Percentiles rank a stretch among this genome's conserved stretches.
These are phyloP conservation scores for Lepeophtheirus salmonis DNA, from an alignment of 1,140 invertebrate species.

Conservation along the genomic window DNA sequence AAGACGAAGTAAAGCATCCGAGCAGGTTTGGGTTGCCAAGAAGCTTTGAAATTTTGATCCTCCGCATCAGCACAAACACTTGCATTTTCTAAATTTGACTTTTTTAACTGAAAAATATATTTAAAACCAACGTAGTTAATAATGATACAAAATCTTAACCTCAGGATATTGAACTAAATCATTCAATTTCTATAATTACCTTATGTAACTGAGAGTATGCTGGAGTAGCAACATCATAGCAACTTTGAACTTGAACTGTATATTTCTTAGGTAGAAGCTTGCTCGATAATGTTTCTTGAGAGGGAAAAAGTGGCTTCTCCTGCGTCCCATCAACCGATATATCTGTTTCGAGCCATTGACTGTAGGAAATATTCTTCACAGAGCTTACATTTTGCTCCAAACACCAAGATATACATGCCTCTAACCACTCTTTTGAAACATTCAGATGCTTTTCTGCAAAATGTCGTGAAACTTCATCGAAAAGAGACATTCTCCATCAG, in stretches of 20 bases:
- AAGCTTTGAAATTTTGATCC: background rate
- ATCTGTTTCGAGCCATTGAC: background rate
- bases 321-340: background rate
- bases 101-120: background rate
- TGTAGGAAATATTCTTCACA: background rate
- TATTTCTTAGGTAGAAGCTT: background rate
- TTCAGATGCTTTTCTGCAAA: background rate
- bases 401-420: background rate
- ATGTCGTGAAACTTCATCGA: background rate
- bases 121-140: too few relatives aligned
- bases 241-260: background rate
- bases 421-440: background rate
- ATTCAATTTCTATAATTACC: too few relatives aligned
- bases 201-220: background rate
- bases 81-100: background rate
- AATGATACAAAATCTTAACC: too few relatives aligned
- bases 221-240: background rate
- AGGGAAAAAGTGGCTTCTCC: background rate
- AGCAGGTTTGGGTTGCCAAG: background rate
- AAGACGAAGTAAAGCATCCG: background rate
- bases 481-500: too few relatives aligned
- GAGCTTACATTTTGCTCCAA: background rate
- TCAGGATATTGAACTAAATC: too few relatives aligned
- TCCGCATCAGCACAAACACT: background rate
- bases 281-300: background rate